Base-by-base conservation (phyloP, 1,140 invertebrate species). In the Tetramorium alpestre region DNA sequence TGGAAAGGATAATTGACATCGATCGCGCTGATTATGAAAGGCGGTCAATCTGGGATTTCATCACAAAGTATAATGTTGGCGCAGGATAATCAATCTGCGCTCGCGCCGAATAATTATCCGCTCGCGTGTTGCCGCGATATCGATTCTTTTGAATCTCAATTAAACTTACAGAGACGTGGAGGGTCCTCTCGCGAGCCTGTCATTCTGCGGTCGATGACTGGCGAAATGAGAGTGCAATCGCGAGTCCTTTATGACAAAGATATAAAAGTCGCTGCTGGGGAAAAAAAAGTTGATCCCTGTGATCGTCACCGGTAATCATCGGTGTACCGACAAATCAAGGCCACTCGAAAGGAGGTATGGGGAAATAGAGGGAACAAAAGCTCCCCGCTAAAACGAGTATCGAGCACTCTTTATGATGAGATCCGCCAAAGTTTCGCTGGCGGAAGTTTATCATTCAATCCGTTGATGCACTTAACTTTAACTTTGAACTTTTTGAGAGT, bases 131-230 rank as follows among this genome's bases (percentile, higher is more conserved):
- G 51, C 33, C 18, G 13, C 41, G 54, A 84, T 84, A 73, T 84
- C 54, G 69, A 84, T 75, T 47, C 67, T 73, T 84, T 64, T 84
- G 78, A 82, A 82, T 84, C 18, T 62, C 80, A 73, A 82, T 82
- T 82, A 82, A 82, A 25, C 38, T 16, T 13, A 13, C 47, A 28
- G 47, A 56, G 47, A 72, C 38, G 10, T 58, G 25, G 1, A 33
- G 38, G 18, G 11, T 16, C 22, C 64, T 47, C 18, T 69, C 67
- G 11, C 49, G 51, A 56, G 44, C 8, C n/a, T 65, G 22, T 60
- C 54, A 41, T 73, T 47, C 67, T 33, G 67, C 28, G 54, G 54
- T 84, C 69, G n/a, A 84, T 75, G 69, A 75, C 41, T 54, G 22
- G n/a, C 44, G 13, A 84, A 84, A 84, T 73, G 41, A 75, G 44